Conservation (phyloP, 2,113 vertebrate genomes). For the Nannospalax galili region DNA sequence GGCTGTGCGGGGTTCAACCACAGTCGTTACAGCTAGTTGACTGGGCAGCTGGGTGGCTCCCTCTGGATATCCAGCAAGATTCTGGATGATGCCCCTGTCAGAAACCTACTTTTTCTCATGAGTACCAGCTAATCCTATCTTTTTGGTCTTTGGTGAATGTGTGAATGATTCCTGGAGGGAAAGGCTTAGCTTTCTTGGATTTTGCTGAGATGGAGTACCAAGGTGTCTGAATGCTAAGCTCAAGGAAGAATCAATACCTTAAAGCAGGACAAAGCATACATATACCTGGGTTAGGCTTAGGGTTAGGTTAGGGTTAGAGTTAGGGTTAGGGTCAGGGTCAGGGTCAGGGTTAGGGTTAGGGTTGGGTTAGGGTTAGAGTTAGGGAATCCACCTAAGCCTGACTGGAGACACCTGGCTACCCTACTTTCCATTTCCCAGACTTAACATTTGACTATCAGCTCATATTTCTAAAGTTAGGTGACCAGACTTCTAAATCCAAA, state of each 20-base stretch:
- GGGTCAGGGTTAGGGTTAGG: too few species aligned
- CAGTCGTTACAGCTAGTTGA: not conserved
- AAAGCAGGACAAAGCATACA: not conserved
- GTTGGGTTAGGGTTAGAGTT: too few species aligned
- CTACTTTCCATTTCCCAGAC: not conserved
- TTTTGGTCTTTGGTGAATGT: not conserved
- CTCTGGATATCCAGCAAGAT: not conserved
- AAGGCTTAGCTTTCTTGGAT: not conserved
- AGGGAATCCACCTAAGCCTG: not conserved
- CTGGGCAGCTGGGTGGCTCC: not conserved
- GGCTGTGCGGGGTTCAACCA: not conserved
- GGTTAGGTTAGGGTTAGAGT: too few species aligned
- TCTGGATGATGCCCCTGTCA: not conserved
- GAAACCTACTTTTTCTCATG: not conserved
- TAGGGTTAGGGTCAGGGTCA: too few species aligned
- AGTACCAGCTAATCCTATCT: not conserved
- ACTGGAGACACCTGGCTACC: not conserved
- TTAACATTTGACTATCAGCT: not conserved
- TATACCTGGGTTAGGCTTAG: not conserved
- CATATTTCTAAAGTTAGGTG: not conserved
- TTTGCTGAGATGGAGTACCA: not conserved
- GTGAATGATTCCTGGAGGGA: not conserved
- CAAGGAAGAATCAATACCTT: not conserved
- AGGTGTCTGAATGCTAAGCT: not conserved
- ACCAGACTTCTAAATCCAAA: constrained; percentile 20